phyloP scores from a whole-genome alignment of 2,797 vertebrate genomes.

The Coluber constrictor region DNA sequence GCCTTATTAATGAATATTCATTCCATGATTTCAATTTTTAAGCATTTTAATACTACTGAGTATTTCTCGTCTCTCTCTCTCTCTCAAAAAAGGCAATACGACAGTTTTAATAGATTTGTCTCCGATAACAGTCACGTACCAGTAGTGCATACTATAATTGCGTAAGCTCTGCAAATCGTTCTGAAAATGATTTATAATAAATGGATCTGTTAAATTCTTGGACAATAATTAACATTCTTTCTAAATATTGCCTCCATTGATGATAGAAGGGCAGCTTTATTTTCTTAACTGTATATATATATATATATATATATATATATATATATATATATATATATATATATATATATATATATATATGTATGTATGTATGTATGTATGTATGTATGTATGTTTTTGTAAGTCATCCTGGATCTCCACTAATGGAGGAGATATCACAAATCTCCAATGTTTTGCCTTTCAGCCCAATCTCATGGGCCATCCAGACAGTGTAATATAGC shows the following conservation, averaged over 20 bases:
- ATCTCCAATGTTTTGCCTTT: too few species aligned
- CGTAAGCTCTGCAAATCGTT: background rate
- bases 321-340: too few species aligned
- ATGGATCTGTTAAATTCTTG: background rate
- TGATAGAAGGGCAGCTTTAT: background rate
- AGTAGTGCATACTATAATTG: background rate
- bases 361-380: too few species aligned
- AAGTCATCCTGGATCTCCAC: too few species aligned
- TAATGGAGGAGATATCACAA: too few species aligned
- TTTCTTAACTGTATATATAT: background rate
- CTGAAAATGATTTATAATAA: conserved; percentile 15
- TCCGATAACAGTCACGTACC: background rate
- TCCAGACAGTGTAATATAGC: too few species aligned
- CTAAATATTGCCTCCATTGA: background rate
- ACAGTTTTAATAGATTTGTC: background rate
- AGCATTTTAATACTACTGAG: background rate
- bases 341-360: too few species aligned
- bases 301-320: too few species aligned
- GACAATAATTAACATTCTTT: conserved; percentile 6
- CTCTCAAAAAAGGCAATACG: background rate
- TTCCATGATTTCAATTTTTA: background rate
- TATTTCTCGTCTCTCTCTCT: background rate
- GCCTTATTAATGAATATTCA: background rate
- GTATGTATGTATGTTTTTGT: too few species aligned
- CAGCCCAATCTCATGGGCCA: too few species aligned